Evolutionary conservation across 53 echinoderm and acorn worm species (phyloP), one percentile per base, ranked within the genome.

Genomic region (Pentamera pediparva): DNA sequence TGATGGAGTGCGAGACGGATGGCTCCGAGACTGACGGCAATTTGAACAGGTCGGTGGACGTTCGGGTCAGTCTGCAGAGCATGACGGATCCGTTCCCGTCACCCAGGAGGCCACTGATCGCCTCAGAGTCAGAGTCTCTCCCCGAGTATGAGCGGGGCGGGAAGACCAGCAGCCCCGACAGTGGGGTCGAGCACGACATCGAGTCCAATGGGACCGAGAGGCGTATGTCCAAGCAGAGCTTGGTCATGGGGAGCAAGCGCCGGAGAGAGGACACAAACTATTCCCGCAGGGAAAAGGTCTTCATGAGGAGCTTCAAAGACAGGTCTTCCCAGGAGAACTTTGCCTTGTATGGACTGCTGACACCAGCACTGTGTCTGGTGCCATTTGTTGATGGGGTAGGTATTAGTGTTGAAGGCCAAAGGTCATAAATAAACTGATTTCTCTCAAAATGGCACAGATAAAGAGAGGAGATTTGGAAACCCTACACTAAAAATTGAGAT

Each of bases 331-430:
- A 90, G 63, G 98, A 96, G 62, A 96, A 96, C 57, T 96, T 96
- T 85, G 86, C 85, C 22, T 56, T 88, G 62, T 96, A 90, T 81
- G 98, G 98, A 61, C 70, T 96, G 7, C 83, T 96, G 11, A 88
- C 98, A 6, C 98, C 98, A 21, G 91, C 91, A 9, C 50, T 96
- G 39, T 85, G 87, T 62, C 61, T 96, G n/a, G 98, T 96, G 61
- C 91, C 98, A 10, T 70, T 63, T 22, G 78, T 96, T 43, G 98
- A 96, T 88, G 98, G 98, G 83, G 98, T 96, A 64, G 91, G 96
- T 90, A 20, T 9, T 51, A 29, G 19, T 55, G 22, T 9, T n/a
- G n/a, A n/a, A n/a, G n/a, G n/a, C n/a, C n/a, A n/a, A n/a, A n/a
- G n/a, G n/a, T n/a, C n/a, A n/a, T n/a, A n/a, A n/a, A n/a, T n/a